Percentiles rank a stretch among this genome's conserved stretches.
phyloP scores from a whole-genome alignment of 2,888 invertebrate species.

The Hoplodrina blanda region DNA sequence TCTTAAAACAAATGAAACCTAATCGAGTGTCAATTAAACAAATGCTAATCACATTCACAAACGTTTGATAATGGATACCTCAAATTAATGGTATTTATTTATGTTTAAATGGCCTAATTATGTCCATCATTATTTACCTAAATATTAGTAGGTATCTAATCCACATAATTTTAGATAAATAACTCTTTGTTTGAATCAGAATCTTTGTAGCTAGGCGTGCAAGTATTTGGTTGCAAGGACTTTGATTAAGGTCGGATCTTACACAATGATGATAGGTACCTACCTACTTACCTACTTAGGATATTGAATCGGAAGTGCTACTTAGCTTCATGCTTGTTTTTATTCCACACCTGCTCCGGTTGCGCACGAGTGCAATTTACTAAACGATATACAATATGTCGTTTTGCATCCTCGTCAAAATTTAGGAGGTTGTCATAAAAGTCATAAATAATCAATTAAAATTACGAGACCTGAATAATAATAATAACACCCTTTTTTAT shows the following conservation, averaged over 20 bases:
- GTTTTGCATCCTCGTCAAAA: too few relatives aligned
- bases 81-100: conserved; percentile 34
- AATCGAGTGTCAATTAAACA: conserved; percentile 30
- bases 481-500: too few relatives aligned
- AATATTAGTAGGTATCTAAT: conserved; percentile 5
- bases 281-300: neutral
- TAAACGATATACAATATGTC: too few relatives aligned
- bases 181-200: conserved; percentile 28
- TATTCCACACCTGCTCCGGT: too few relatives aligned
- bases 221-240: conserved; percentile 30
- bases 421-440: too few relatives aligned
- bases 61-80: conserved; percentile 12
- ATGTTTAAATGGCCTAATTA: conserved; percentile 60
- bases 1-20: conserved; percentile 25
- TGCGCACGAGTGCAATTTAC: too few relatives aligned
- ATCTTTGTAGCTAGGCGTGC: conserved; percentile 3
- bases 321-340: too few relatives aligned
- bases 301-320: neutral
- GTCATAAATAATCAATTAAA: too few relatives aligned
- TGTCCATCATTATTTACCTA: conserved; percentile 41
- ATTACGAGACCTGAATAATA: too few relatives aligned
- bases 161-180: neutral
- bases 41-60: conserved; percentile 23
- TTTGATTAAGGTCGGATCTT: conserved; percentile 4
- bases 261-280: neutral